These are phyloP conservation scores for Leistus spinibarbis DNA, from an alignment of 2,888 invertebrate species.

Conservation along the genomic window DNA sequence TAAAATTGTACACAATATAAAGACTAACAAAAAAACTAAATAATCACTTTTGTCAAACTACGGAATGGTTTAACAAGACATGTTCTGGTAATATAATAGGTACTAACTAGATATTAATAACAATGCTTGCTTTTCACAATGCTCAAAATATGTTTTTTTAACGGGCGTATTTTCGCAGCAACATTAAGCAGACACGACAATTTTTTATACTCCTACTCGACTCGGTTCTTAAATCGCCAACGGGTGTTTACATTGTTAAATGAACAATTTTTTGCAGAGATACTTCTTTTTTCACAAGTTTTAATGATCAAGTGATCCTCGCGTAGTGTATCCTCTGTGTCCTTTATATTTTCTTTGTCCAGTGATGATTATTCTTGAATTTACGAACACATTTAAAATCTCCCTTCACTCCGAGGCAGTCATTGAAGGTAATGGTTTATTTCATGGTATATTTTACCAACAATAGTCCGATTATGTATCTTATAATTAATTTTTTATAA, in stretches of 20 bases:
- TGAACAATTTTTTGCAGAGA: slow-evolving; percentile 14
- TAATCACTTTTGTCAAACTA: neutral
- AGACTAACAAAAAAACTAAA: no score
- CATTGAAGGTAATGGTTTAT: slow-evolving; percentile 27
- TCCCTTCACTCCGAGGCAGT: neutral
- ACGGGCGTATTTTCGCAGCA: neutral
- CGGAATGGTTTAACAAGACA: slow-evolving; percentile 21
- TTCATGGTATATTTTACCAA: slow-evolving; percentile 25
- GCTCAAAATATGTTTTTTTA: slow-evolving; percentile 6
- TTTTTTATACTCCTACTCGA: slow-evolving; percentile 24
- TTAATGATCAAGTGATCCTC: slow-evolving; percentile 9
- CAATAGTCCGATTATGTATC: slow-evolving; percentile 16
- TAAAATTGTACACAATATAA: neutral
- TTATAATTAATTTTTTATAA: slow-evolving; percentile 21
- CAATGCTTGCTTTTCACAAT: neutral
- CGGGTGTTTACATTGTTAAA: slow-evolving; percentile 33
- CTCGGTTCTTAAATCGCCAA: slow-evolving; percentile 6
- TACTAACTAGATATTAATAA: slow-evolving; percentile 35
- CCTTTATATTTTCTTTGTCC: neutral
- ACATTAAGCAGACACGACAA: slow-evolving; percentile 26
- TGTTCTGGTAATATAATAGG: slow-evolving; percentile 14
- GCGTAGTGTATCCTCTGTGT: neutral
- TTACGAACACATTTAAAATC: slow-evolving; percentile 14
- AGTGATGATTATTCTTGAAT: slow-evolving; percentile 27
- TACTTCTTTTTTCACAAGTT: slow-evolving; percentile 9